Evolutionary conservation across 1,140 invertebrate species (phyloP).

Genomic region (Ooceraea biroi): DNA sequence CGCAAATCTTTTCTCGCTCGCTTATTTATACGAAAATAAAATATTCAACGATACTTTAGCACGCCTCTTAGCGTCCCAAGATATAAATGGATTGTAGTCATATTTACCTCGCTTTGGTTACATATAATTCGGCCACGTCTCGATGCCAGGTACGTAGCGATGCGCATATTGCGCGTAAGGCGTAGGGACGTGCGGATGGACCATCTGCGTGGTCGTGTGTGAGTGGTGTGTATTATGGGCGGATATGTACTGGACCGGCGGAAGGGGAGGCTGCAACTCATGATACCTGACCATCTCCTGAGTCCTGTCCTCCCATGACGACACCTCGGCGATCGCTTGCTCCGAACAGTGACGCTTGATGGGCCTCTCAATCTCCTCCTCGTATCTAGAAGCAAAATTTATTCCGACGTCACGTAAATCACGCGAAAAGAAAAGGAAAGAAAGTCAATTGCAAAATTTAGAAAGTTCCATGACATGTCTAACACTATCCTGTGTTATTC

Average conservation of each 20-base stretch:
- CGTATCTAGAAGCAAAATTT: slow-evolving; percentile 77
- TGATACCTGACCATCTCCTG: slow-evolving; percentile 86
- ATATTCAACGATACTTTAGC: not conserved
- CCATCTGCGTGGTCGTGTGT: slow-evolving; percentile 75
- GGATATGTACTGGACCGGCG: slow-evolving; percentile 82
- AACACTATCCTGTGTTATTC: too few relatives aligned
- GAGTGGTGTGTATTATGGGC: slow-evolving; percentile 76
- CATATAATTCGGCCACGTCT: slow-evolving; percentile 81
- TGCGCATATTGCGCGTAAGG: slow-evolving; percentile 79
- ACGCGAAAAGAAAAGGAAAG: not conserved
- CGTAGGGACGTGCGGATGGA: slow-evolving; percentile 71
- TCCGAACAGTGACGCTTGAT: slow-evolving; percentile 84
- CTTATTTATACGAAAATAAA: not conserved
- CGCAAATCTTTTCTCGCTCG: not conserved
- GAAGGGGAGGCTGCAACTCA: slow-evolving; percentile 85
- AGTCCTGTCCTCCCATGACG: slow-evolving; percentile 79
- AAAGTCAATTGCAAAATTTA: not conserved
- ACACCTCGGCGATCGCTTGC: slow-evolving; percentile 67
- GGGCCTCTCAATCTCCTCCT: slow-evolving; percentile 83
- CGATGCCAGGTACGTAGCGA: slow-evolving; percentile 81
- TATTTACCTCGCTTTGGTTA: slow-evolving; percentile 60
- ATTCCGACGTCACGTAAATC: slow-evolving; percentile 2
- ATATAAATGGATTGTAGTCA: slow-evolving; percentile 18
- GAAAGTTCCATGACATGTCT: too few relatives aligned
- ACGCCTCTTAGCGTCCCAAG: not conserved